Evolutionary conservation across 2,797 vertebrate species (phyloP), one percentile per base, ranked within the genome.

Genomic region (Macropus fuliginosus): DNA sequence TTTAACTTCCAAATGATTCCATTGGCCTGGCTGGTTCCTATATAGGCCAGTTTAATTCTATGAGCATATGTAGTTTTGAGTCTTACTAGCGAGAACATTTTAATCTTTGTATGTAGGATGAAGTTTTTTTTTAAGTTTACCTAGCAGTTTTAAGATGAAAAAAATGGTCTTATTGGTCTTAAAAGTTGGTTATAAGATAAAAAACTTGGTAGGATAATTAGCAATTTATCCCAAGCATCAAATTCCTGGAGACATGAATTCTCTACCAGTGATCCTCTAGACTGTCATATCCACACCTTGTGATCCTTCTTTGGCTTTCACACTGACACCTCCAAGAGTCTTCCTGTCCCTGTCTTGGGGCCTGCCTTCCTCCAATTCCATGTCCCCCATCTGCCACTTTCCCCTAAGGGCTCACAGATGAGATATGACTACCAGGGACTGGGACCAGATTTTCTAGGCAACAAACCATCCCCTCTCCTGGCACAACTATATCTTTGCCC

Each of bases 41-140:
- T 59, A 34, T 92, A 94, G 29, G 54, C 13, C 50, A 54, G 18
- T 24, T 92, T 0, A 74, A 31, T 16, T 94, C 40, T 89, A 91
- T 5, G 5, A 59, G 54, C 52, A 90, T 8, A 56, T 90, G 29
- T 18, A 46, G 10, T 50, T 50, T 50, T n/a, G 24, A 28, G 46
- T 13, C 1, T 81, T 40, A 4, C 12, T 62, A 91, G 55, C 46
- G 46, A 46, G 66, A 28, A 59, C 50, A 87, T 54, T 92, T 94
- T 92, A 87, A 31, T 94, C 62, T 93, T 94, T 92, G 21, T 87
- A 6, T 55, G 54, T 93, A 54, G 40, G 34, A 54, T 91, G 52
- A 81, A 46, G 14, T 52, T 31, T 8, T 90, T 54, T 92, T 87
- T 40, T 54, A 55, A 81, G 74, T 10, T 21, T 74, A 74, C 40